Evolutionary conservation across 2,888 invertebrate genomes (phyloP), one percentile per base, ranked within the genome.

Genomic region (Coenonympha glycerion): DNA sequence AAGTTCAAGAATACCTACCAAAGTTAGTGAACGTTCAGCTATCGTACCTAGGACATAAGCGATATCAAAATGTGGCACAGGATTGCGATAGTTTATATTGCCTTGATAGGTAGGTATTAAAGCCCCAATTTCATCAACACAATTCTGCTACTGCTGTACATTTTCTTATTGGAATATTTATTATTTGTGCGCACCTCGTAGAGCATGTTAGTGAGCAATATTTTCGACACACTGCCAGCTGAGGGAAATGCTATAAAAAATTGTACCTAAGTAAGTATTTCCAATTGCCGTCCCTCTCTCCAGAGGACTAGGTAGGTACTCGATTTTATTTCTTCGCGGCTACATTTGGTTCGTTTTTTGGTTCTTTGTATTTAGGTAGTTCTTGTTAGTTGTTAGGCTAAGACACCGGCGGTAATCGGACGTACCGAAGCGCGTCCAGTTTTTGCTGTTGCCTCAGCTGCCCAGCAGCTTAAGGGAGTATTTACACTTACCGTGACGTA

Each of bases 371-470:
- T 46, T 16, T 36, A 47, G n/a, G n/a, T 18, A 31, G 34, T 56
- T 53, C 49, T 60, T 53, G 48, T 56, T 56, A 51, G 45, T 60
- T 53, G 48, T 56, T 56, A 51, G 45, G 26, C 31, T 55, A 45
- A 55, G 46, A 49, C 52, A 51, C 36, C 53, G 42, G 37, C 39
- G 48, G 44, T 47, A 53, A 56, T 53, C 50, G 54, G 39, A 30
- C 28, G 37, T 52, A 53, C 50, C 52, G 53, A 58, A 77, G 68
- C 67, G 78, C 68, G 61, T 70, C 64, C 63, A 60, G 72, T 82
- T 85, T 83, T 84, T 84, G 74, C 76, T 66, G 57, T 69, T 71
- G 76, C 76, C 78, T 76, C 58, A 52, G 73, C 68, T 68, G 77
- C 71, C 76, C 58, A 52, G 73, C 68, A 68, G 77, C 71, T 19